Base-by-base conservation (phyloP, 2,797 vertebrate genomes). In the Enteromius thamalakanensis region DNA sequence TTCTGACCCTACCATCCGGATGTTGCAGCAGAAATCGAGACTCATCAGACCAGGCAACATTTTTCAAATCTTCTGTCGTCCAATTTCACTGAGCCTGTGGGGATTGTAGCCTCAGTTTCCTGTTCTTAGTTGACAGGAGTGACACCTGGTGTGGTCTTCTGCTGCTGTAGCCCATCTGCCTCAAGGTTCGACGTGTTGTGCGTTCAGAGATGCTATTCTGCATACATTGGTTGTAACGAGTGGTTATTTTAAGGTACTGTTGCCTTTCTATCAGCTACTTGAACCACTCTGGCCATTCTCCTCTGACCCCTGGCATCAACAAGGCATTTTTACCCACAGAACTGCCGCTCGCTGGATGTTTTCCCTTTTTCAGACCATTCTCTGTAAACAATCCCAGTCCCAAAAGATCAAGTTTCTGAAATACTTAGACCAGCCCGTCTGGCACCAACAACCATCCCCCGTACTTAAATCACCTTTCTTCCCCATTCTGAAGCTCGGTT, bases 1-100 rank as follows among this genome's bases (percentile, higher is more conserved):
- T 87, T 86, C 81, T 86, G 81, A 79, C 67, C 84, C 72, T 76
- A 58, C 72, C 34, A 84, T 84, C 68, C 29, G 60, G 60, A 87
- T 70, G 67, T 86, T 17, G 21, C 68, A 82, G 75, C 78, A 79
- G 68, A 87, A 86, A 80, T 26, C 5, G 5, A 71, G n/a, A 70
- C 40, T 45, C 32, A 26, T 86, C 6, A 45, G 6, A 47, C 42
- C 42, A 19, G 23, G 42, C 23, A 19, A 29, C 0, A 0, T 19
- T 71, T 47, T 71, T 29, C 14, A 23, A 47, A 19, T 17, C 6
- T 10, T 71, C 23, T 19, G 4, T 71, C 29, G 23, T 47, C 23
- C 23, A 29, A 10, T 71, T 29, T 49, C 29, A 23, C 7, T 10
- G 42, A 47, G 23, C 14, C 23, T 2, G 14, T 47, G 68, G 0